Conservation (phyloP, 2,888 invertebrate species). For the Metopia argyrocephala region DNA sequence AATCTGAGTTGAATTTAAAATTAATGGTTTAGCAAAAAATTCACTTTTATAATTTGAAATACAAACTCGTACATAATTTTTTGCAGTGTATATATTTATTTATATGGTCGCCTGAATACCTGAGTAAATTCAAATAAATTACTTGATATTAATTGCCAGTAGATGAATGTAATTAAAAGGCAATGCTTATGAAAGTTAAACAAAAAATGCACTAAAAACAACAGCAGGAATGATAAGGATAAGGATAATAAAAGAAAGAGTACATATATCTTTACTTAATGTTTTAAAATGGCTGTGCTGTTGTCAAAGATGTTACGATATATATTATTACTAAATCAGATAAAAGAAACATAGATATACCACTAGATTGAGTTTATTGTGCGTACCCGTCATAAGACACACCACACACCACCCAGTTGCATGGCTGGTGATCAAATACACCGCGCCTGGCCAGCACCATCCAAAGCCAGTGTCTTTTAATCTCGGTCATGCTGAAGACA, state of each 20-base stretch:
- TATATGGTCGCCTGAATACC: constrained; percentile 36
- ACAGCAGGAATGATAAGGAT: neutral
- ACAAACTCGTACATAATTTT: neutral
- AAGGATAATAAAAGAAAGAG: constrained; percentile 1
- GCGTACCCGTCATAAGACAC: no score
- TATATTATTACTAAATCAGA: no score
- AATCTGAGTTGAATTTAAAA: no score
- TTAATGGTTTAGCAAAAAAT: no score
- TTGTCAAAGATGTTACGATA: constrained; percentile 29
- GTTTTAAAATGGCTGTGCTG: neutral
- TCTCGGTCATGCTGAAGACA: no score
- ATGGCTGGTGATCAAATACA: no score
- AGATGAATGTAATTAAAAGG: constrained; percentile 54
- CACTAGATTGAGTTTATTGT: no score
- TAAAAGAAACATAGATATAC: no score
- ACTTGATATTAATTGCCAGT: constrained; percentile 53
- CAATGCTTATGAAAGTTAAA: constrained; percentile 5
- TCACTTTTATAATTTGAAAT: no score
- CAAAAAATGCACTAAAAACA: neutral
- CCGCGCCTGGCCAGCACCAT: no score
- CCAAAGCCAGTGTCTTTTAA: no score
- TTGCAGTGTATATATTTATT: constrained; percentile 16
- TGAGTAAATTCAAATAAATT: constrained; percentile 58
- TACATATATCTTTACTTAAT: constrained; percentile 23
- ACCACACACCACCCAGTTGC: no score